These are phyloP conservation scores for Heliothis virescens DNA, from an alignment of 1,140 invertebrate genomes.

Conservation along the genomic window DNA sequence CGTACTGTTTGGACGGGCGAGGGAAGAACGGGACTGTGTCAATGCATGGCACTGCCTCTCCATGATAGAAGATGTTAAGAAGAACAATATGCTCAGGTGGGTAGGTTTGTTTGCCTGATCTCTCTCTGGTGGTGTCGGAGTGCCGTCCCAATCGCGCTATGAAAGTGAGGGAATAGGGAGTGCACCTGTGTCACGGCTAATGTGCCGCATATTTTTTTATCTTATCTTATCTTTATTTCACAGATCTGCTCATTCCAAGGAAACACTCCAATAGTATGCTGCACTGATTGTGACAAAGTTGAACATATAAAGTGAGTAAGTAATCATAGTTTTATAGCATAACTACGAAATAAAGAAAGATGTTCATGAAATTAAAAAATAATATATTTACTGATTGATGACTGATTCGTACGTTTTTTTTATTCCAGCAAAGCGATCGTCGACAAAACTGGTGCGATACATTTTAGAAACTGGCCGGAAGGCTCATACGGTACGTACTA, in stretches of 20 bases:
- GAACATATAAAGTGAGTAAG: constrained; percentile 28
- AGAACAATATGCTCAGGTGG: constrained; percentile 7
- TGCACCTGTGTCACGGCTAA: too few species aligned
- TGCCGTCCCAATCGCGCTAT: too few species aligned
- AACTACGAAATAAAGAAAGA: not conserved
- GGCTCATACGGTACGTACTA: not conserved
- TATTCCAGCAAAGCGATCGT: not conserved
- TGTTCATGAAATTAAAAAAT: too few species aligned
- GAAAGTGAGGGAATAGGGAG: too few species aligned
- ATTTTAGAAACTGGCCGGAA: constrained; percentile 10
- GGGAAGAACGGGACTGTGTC: constrained; percentile 33
- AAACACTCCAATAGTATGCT: constrained; percentile 33
- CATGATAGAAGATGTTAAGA: constrained; percentile 8
- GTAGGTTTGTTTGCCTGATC: not conserved
- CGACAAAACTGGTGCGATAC: constrained; percentile 16
- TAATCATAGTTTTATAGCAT: not conserved
- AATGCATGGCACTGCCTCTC: constrained; percentile 13
- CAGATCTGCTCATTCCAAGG: constrained; percentile 39
- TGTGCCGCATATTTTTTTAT: too few species aligned
- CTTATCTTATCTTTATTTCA: too few species aligned
- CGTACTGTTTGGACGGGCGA: not conserved
- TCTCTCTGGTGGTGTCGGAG: too few species aligned
- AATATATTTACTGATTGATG: too few species aligned
- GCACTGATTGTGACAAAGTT: constrained; percentile 26
- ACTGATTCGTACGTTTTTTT: too few species aligned